Base-by-base conservation (phyloP, 2,888 invertebrate genomes). In the Prionchulus punctatus region DNA sequence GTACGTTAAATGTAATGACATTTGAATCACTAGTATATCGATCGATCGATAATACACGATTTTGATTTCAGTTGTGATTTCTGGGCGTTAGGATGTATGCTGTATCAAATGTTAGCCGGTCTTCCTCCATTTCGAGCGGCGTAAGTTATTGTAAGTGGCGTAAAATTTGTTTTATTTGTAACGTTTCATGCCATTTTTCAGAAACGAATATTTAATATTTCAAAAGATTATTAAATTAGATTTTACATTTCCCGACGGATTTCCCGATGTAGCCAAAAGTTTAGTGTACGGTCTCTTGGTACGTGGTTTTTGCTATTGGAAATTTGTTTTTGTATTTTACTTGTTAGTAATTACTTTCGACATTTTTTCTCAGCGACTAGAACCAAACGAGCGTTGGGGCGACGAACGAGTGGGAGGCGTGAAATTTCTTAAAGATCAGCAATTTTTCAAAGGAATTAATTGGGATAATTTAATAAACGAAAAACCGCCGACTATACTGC, bases 81-180 rank as follows among this genome's bases (percentile, higher is more conserved):
- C 57, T 99, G 98, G 98, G 96, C 96, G 0, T 77, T 91, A 49
- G 98, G 96, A 30, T 94, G 92, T 73, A 88, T 96, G 63, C 77
- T 94, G 61, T 96, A 88, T 76, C 96, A 99, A 76, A 90, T 98
- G 86, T 81, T 92, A 62, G 82, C 89, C 18, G 94, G 96, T 1
- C 73, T 85, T 63, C 86, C 89, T 49, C 91, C 92, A 0, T 96
- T 96, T 76, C 80, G 86, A 60, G 88, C 86, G 57, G 72, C 75
- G 76, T 77, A 68, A 66, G 72, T 65, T 43, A 26, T 7, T 27
- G 64, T 65, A 57, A 61, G 63, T 23, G 64, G 65, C 55, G 62
- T 50, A 12, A 25, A 25, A 45, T 45, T 18, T 30, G 43, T 51
- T 59, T 26, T 54, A 28, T 58, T 43, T 18, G 4, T 30, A 53